Conservation (phyloP, 92 coral and sea anemone species). For the Meandrina meandrites region DNA sequence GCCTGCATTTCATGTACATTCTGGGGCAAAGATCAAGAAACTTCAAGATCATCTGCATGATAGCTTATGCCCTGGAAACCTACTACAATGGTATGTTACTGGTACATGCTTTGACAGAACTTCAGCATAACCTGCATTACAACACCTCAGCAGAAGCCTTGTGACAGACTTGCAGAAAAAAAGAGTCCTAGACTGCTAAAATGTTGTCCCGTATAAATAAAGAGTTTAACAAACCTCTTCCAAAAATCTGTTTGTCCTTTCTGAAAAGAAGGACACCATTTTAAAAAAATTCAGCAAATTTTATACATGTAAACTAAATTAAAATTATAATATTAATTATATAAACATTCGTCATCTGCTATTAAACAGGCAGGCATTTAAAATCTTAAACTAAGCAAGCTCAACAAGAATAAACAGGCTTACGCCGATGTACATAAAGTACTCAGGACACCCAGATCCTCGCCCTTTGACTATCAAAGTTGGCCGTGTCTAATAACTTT, state of each 20-base stretch:
- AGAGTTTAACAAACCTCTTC: slow-evolving; percentile 64
- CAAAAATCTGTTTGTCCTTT: slow-evolving; percentile 84
- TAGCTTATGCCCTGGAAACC: too few species aligned
- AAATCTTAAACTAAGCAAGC: neutral
- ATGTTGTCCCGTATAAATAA: neutral
- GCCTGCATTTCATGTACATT: too few species aligned
- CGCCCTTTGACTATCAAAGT: too few species aligned
- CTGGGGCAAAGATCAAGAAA: too few species aligned
- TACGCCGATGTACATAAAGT: too few species aligned
- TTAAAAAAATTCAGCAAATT: neutral
- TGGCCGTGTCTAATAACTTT: too few species aligned
- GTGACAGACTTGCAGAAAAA: neutral
- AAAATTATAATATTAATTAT: too few species aligned
- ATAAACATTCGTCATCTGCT: too few species aligned
- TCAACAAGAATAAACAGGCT: neutral
- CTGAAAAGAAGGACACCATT: slow-evolving; percentile 45
- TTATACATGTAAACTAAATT: too few species aligned
- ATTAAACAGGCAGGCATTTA: neutral
- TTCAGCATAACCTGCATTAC: neutral
- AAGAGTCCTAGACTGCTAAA: neutral
- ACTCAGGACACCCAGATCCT: too few species aligned
- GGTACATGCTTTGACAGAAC: neutral
- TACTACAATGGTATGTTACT: too few species aligned
- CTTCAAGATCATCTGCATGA: too few species aligned
- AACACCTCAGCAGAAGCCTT: neutral